Base-by-base conservation (phyloP, 2,797 vertebrate species). In the Arrhamphus sclerolepis region DNA sequence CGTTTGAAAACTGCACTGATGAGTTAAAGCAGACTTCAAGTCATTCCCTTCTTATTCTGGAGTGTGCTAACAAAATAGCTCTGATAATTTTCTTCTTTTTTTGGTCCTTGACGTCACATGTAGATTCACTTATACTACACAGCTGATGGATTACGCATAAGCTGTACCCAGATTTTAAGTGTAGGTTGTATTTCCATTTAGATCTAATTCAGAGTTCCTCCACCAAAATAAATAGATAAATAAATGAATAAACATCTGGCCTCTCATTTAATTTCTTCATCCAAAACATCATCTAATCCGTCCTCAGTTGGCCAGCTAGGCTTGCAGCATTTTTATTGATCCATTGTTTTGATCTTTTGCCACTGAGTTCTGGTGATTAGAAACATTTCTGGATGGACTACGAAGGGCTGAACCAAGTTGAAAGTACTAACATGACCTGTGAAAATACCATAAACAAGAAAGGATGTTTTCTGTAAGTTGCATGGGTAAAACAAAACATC, bases 101-200 rank as follows among this genome's bases (percentile, higher is more conserved):
- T 34, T 34, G 31, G 19, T 61, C 41, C 62, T 65, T 61, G 50
- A 70, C 57, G 50, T 62, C 38, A 59, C 81, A 79, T 73, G 38
- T 76, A 71, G 73, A 66, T 79, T 78, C 77, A 80, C 64, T 87
- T 81, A 77, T 58, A 43, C 16, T 26, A 19, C 61, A 60, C 82
- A 82, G 67, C 71, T 86, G 78, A 69, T 74, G 9, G 39, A 34
- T 74, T 71, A 77, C 57, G 56, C 51, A 65, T 70, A 49, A 53
- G 67, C 58, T 70, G 64, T 42, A 68, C 55, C 18, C 3, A 17
- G 43, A 70, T 72, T 48, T 59, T 21, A 60, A 70, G 20, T 46
- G 31, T 43, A 74, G 21, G 34, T 9, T 46, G 6, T 34, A 46
- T 69, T 57, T 34, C 40, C 22, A 17, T 71, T 49, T 67, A 62